Evolutionary conservation across 2,113 vertebrate species (phyloP), one percentile per base, ranked within the genome.

Genomic region (Leptodactylus fuscus): DNA sequence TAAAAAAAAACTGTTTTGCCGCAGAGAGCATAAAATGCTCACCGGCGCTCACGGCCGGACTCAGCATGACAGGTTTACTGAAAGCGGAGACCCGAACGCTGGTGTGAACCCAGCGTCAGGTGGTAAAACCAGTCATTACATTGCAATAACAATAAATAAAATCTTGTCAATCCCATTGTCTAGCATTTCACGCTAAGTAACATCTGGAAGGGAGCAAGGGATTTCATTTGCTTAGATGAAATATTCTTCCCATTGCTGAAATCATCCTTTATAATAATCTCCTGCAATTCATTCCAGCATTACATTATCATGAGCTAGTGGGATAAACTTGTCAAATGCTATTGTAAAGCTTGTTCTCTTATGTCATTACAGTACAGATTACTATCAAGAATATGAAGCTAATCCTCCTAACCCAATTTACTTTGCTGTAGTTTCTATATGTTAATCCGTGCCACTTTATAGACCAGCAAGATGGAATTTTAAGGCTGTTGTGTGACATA

Each of bases 321-420:
- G 49, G 81, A 51, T 82, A 83, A 83, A 83, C 51, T 13, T 83
- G 22, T 58, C 51, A 62, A 29, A 12, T 83, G 70, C 70, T 83
- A 83, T 75, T 83, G 36, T 75, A 76, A 83, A 27, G 24, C 53
- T 75, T 62, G 51, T 62, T 75, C 82, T 44, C 51, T 73, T 20
- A 55, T 46, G 82, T 62, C 70, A 75, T 83, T 83, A 83, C 10
- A 62, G 70, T 44, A 60, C 49, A 71, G 81, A 74, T 83, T 82
- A 74, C 51, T 71, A 83, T 44, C 29, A 73, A 18, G 36, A 83
- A 83, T 44, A 83, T 75, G 20, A 29, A 70, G 62, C 20, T 82
- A 83, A 83, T 83, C 53, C 53, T 62, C 24, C 70, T 75, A 83
- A 82, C 29, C 81, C 34, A 58, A 83, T 60, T 74, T 36, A 53